A percentile compares a stretch with the other conserved stretches of the same genome.
phyloP scores from a whole-genome alignment of 2,113 vertebrate species.

The Nothobranchius furzeri region DNA sequence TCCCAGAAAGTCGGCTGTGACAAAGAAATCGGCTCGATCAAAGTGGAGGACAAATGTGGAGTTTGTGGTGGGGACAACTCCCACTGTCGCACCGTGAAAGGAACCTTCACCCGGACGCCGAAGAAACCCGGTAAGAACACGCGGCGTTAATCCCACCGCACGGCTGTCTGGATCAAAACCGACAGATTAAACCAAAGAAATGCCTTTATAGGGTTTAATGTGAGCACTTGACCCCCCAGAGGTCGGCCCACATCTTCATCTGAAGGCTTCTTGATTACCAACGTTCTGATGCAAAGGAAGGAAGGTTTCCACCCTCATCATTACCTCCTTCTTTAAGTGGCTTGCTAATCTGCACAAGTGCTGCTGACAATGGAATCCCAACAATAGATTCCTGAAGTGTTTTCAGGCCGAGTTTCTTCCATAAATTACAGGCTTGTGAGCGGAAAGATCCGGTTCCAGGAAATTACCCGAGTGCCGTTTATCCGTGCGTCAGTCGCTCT shows the following conservation, averaged over 20 bases:
- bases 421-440: background rate
- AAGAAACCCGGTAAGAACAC: conserved; percentile 89
- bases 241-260: no score
- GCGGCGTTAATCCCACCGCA: background rate
- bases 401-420: rapidly evolving
- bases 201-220: no score
- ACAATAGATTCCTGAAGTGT: no score
- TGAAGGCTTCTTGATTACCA: no score
- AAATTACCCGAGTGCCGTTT: background rate
- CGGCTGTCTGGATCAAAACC: no score
- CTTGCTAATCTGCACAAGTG: background rate
- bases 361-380: background rate
- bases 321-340: background rate
- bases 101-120: conserved; percentile 90
- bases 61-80: conserved; percentile 97
- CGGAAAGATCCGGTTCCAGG: background rate
- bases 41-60: conserved; percentile 93
- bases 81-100: conserved; percentile 94
- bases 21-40: conserved; percentile 92
- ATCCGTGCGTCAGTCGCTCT: background rate
- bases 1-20: conserved; percentile 95
- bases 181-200: no score
- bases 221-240: no score
- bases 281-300: background rate
- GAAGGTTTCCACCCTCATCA: background rate